Evolutionary conservation across 2,797 vertebrate genomes (phyloP), one percentile per base, ranked within the genome.

Genomic region (Siniperca scherzeri): DNA sequence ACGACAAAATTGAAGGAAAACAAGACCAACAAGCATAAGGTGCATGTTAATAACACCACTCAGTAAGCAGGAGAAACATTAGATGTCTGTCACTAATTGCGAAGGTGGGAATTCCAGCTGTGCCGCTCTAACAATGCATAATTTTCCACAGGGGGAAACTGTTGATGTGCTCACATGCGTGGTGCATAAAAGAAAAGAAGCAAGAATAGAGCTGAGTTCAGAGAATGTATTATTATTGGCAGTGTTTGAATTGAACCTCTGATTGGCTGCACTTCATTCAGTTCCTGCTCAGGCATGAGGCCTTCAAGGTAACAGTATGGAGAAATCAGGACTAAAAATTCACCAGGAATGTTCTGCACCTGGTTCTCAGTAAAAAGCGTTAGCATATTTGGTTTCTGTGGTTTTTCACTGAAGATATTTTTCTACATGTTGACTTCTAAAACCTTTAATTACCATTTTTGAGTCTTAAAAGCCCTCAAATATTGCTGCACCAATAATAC

Each of bases 101-200:
- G 16, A 66, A 78, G 87, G 81, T 82, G 80, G 57, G 53, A 70
- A 75, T 70, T 76, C 66, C 81, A 86, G 82, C 87, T 87, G 84
- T 74, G 82, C 27, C 10, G 21, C 36, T 66, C 19, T 44, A 82
- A 84, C 78, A 75, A 77, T 17, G n/a, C 46, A 25, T 27, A 74
- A 33, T 86, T 83, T 86, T 76, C 59, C 68, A n/a, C 74, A 17
- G 65, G 73, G 53, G 61, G 27, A 27, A 78, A 74, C 56, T 53
- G 62, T 57, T 76, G 69, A 70, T 84, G 66, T 74, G 71, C 78
- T 82, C 7, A 40, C 22, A 19, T 50, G 38, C 65, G 67, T 70
- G 72, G 56, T 27, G 57, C 52, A 68, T 69, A 7, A 55, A 81
- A 70, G 59, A 57, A 80, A 75, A 66, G 48, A 48, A 62, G 42